phyloP scores from a whole-genome alignment of 2,797 vertebrate genomes.

The Taeniopygia guttata region DNA sequence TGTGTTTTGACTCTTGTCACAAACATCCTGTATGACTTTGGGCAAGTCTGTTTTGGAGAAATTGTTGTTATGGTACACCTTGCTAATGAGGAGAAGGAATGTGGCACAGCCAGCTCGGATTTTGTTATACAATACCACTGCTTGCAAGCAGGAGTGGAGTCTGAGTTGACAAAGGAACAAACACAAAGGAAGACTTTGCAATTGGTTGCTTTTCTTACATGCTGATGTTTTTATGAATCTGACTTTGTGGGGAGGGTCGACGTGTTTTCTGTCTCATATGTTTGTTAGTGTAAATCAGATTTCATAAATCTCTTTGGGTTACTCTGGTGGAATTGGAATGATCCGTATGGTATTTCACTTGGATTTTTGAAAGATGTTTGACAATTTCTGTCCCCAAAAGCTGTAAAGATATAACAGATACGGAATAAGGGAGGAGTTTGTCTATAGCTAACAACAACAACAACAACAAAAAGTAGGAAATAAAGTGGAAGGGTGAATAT shows the following conservation, averaged over 20 bases:
- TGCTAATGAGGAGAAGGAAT: constrained; percentile 4
- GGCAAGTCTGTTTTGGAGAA: not conserved
- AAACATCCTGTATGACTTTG: not conserved
- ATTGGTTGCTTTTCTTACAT: not conserved
- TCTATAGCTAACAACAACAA: not conserved
- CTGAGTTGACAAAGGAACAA: not conserved
- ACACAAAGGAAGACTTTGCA: not conserved
- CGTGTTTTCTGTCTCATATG: not conserved
- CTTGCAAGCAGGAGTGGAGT: not conserved
- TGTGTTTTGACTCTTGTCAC: not conserved
- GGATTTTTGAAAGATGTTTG: not conserved
- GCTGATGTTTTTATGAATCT: not conserved
- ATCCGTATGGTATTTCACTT: not conserved
- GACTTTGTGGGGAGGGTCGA: not conserved
- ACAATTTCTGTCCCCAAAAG: not conserved
- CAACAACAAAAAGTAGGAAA: not conserved
- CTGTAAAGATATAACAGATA: not conserved
- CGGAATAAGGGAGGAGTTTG: not conserved
- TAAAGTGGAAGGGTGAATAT: not conserved
- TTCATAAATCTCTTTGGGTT: not conserved
- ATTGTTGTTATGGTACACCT: not conserved
- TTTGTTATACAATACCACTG: not conserved
- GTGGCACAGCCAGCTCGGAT: not conserved
- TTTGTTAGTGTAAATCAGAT: not conserved
- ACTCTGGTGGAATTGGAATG: not conserved